Conservation (phyloP, 2,113 vertebrate species). For the Serilophus lunatus region DNA sequence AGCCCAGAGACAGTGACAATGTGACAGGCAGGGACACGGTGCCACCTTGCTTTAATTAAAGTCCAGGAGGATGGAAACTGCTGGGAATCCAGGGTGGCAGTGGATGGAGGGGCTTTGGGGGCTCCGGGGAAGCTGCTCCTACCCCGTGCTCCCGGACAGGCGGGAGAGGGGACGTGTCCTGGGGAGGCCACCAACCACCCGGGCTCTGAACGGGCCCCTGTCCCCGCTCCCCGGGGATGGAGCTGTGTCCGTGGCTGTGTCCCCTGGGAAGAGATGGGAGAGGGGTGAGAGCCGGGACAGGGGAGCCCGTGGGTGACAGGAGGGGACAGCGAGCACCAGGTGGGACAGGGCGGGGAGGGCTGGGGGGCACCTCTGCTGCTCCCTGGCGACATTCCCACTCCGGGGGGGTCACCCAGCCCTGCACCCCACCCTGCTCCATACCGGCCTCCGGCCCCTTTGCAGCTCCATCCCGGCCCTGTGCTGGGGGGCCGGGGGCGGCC, state of each 20-base stretch:
- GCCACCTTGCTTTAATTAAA: neutral
- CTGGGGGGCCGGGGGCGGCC: rapidly evolving
- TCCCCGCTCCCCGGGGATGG: neutral
- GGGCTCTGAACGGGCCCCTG: neutral
- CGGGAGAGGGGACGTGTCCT: neutral
- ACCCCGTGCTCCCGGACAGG: rapidly evolving
- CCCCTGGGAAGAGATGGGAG: neutral
- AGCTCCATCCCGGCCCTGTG: neutral
- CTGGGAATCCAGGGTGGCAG: neutral
- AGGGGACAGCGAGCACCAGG: neutral
- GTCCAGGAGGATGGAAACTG: neutral
- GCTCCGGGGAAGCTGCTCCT: neutral
- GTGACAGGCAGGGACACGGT: rapidly evolving
- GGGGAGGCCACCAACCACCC: neutral
- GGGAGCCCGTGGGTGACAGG: neutral
- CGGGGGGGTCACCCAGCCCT: neutral
- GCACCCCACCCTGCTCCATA: neutral
- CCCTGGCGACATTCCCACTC: neutral
- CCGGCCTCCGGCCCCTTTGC: rapidly evolving
- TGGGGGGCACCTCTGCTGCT: neutral
- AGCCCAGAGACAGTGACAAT: neutral
- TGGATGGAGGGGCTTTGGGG: neutral
- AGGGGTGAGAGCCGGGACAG: neutral
- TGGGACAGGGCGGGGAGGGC: no score
- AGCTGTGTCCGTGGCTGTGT: neutral